Percentiles rank a stretch among this genome's conserved stretches.
Evolutionary conservation across 2,888 invertebrate genomes (phyloP).

Genomic region (Cantharis lateralis): DNA sequence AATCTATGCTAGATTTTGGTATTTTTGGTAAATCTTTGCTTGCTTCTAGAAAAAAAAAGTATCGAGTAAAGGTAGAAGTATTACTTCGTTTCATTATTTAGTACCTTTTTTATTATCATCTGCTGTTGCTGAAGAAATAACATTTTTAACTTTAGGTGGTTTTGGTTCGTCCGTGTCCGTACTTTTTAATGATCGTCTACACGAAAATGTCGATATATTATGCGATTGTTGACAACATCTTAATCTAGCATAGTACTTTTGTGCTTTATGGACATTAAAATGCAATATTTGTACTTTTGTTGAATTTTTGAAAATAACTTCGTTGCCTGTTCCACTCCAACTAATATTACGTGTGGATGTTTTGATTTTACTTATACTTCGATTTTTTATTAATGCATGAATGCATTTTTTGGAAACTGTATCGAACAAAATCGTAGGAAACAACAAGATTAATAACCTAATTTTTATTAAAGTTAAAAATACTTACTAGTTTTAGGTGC

Average conservation of each 20-base stretch:
- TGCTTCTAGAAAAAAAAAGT: background rate
- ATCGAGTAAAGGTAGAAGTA: background rate
- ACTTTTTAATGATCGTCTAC: background rate
- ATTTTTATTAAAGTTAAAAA: background rate
- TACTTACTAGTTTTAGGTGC: background rate
- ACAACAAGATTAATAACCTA: background rate
- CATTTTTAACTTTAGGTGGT: background rate
- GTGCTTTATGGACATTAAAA: background rate
- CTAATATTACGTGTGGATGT: background rate
- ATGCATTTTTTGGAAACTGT: background rate
- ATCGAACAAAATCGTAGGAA: background rate
- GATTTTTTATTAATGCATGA: background rate
- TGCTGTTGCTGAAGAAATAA: background rate
- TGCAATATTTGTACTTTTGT: background rate
- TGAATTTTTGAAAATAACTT: background rate
- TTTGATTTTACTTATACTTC: background rate
- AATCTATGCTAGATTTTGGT: conserved; percentile 61
- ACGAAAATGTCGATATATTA: background rate
- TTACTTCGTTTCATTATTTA: background rate
- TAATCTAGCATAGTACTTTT: background rate
- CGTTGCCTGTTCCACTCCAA: background rate
- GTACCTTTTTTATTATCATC: background rate
- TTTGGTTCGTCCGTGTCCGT: background rate
- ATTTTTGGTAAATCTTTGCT: background rate
- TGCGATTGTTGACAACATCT: background rate